phyloP scores from a whole-genome alignment of 2,888 invertebrate species.

The Poecilobothrus nobilitatus region DNA sequence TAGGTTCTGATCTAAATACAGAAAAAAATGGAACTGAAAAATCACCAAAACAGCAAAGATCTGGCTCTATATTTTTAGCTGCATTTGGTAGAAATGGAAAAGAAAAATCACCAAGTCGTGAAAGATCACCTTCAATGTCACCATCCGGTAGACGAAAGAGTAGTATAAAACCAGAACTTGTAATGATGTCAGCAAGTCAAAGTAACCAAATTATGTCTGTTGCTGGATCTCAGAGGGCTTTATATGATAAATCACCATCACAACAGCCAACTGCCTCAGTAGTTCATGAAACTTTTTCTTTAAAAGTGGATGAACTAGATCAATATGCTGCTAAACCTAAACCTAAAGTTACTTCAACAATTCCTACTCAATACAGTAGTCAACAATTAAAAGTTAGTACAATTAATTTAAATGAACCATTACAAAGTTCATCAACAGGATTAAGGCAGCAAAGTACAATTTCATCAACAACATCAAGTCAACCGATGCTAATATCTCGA shows the following conservation, averaged over 20 bases:
- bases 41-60: not conserved
- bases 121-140: not conserved
- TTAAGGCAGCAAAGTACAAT: constrained; percentile 26
- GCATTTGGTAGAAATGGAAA: not conserved
- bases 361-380: constrained; percentile 23
- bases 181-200: not conserved
- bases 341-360: not conserved
- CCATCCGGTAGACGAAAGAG: not conserved
- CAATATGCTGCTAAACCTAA: constrained; percentile 34
- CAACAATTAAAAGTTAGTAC: constrained; percentile 33
- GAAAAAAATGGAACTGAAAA: not conserved
- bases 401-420: constrained; percentile 25
- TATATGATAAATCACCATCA: not conserved
- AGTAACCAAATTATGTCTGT: not conserved
- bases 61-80: not conserved
- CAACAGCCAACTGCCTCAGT: not conserved
- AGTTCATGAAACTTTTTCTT: constrained; percentile 37
- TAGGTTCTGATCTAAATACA: not conserved
- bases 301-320: constrained; percentile 43
- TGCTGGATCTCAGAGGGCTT: not conserved
- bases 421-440: constrained; percentile 22
- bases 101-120: not conserved
- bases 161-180: not conserved
- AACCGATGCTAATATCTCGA: constrained; percentile 17
- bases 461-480: constrained; percentile 26